These are phyloP conservation scores for Alosa alosa DNA, from an alignment of 2,113 vertebrate species.

Conservation along the genomic window DNA sequence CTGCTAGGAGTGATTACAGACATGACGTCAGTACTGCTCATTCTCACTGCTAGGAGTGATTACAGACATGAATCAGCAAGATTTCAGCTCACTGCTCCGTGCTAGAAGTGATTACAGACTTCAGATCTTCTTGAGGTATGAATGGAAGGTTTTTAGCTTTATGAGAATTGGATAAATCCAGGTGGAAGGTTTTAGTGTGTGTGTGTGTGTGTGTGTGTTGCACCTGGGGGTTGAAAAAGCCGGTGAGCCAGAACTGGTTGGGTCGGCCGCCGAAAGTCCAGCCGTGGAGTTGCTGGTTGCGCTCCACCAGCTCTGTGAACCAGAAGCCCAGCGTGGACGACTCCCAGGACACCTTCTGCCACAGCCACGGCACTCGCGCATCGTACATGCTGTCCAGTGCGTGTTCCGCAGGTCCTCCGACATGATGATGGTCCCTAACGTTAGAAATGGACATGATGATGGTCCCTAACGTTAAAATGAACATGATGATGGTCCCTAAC, in stretches of 20 bases:
- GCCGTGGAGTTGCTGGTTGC: conserved; percentile 77
- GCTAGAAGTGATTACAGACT: neutral
- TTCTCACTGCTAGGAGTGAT: neutral
- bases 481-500: no score
- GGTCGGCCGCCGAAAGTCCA: conserved; percentile 74
- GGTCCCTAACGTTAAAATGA: no score
- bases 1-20: neutral
- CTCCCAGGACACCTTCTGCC: conserved; percentile 81
- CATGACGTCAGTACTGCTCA: neutral
- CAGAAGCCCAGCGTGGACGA: conserved; percentile 81
- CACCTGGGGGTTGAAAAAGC: neutral
- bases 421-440: conserved; percentile 73
- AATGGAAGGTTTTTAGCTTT: neutral
- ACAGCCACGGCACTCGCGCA: conserved; percentile 74
- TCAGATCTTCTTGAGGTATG: neutral
- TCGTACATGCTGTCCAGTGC: conserved; percentile 81
- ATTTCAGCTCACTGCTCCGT: no score
- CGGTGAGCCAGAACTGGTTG: conserved; percentile 71
- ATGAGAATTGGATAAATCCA: neutral
- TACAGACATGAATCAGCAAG: no score
- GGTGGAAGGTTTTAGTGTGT: no score
- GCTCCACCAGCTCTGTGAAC: conserved; percentile 82
- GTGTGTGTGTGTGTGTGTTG: neutral
- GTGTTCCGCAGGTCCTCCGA: conserved; percentile 80
- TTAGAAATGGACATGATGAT: no score